Conservation (phyloP, 2,797 vertebrate genomes). For the Acipenser oxyrinchus region DNA sequence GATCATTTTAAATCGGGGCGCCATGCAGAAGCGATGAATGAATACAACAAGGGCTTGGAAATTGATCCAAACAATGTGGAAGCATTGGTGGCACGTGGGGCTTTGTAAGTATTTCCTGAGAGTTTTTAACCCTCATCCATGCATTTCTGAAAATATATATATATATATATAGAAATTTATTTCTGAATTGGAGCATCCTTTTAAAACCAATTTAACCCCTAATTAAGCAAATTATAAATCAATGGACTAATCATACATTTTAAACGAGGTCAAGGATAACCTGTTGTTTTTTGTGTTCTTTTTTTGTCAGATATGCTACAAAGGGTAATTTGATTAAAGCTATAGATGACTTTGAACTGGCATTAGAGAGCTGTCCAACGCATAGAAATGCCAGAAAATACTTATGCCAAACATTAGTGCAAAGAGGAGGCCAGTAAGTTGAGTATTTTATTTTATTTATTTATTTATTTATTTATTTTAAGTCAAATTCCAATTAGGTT, state of each 20-base stretch:
- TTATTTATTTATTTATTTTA: neutral
- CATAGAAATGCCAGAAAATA: slow-evolving; percentile 96
- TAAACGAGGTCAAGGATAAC: no score
- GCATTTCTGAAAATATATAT: no score
- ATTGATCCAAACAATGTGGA: slow-evolving; percentile 90
- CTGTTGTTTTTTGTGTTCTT: no score
- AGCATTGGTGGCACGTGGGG: slow-evolving; percentile 90
- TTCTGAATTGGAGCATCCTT: neutral
- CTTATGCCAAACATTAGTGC: slow-evolving; percentile 91
- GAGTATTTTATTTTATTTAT: neutral
- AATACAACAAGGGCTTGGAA: slow-evolving; percentile 94
- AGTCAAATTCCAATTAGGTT: no score
- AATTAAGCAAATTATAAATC: no score
- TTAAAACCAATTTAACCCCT: no score
- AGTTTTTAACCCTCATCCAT: no score
- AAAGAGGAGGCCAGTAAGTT: slow-evolving; percentile 89
- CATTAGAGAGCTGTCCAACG: slow-evolving; percentile 79
- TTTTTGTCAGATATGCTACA: slow-evolving; percentile 75
- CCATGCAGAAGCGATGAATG: slow-evolving; percentile 94
- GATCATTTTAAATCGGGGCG: slow-evolving; percentile 88
- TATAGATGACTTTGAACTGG: slow-evolving; percentile 86
- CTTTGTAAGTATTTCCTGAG: slow-evolving; percentile 69
- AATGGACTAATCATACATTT: no score
- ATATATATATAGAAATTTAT: neutral
- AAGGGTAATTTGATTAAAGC: slow-evolving; percentile 93